Base-by-base conservation (phyloP, 2,797 vertebrate genomes). In the Spinus pinus region DNA sequence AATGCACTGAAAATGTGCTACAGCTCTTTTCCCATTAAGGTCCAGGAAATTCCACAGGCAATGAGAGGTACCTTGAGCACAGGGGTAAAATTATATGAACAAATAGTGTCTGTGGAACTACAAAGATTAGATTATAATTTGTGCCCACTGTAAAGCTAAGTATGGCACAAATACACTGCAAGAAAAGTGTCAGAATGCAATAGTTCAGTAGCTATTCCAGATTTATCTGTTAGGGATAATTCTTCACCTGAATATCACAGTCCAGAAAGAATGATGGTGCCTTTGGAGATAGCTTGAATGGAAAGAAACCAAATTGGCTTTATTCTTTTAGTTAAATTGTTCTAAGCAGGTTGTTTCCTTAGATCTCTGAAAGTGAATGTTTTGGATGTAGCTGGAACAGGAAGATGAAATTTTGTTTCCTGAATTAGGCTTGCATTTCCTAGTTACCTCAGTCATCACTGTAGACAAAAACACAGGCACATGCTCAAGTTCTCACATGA, bases 401-500 rank as follows among this genome's bases (percentile, higher is more conserved):
- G 66, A 94, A 93, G 49, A 77, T 69, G 53, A 67, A 62, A 22
- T 82, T 60, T 80, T 7, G 30, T 81, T 93, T 93, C 77, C 80
- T 95, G 90, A 94, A 79, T 62, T 92, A 90, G 81, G 28, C 60
- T 90, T 81, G 28, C 90, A 77, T 58, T 96, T 95, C 86, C 93
- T 84, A 67, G 50, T 78, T 88, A 44, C 70, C 37, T 81, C 93
- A 86, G 64, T 64, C 66, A 1, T 70, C 8, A 1, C 49, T 54
- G 35, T 16, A 92, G 90, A 90, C 90, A 94, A 91, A 93, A 93
- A 83, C 90, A 81, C 9, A 88, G 73, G 91, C 91, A 93, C 90
- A 80, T 53, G 44, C 73, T 94, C 90, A 73, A 6, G 27, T 86
- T 93, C 73, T 94, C 81, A 70, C 85, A 86, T 77, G 73, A 94